Evolutionary conservation across 2,113 vertebrate genomes (phyloP), one percentile per base, ranked within the genome.

Genomic region (Chaetodon auriga): DNA sequence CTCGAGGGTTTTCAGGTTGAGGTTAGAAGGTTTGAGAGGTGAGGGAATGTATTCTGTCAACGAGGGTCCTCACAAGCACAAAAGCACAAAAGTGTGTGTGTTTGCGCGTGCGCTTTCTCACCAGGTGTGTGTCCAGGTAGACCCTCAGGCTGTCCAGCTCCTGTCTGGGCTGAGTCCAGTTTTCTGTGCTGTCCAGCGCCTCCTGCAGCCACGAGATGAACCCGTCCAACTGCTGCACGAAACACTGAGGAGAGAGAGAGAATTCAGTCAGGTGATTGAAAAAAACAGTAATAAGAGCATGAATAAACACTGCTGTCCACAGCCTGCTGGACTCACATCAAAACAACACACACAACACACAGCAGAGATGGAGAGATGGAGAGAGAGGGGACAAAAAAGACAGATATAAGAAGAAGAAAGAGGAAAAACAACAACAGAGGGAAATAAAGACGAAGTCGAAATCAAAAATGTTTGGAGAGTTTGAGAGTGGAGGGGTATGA

Each of bases 71-170:
- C 13, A 14, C 6, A 1, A 48, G n/a, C 41, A 38, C 43, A 41
- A 19, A 8, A 10, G n/a, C 30, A 64, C 18, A 38, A 69, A 51
- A 10, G 15, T 43, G 92, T 97, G 96, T 63, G 96, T 97, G 92
- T 97, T 96, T 97, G 92, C 97, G 45, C 45, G 78, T 54, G 80
- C 49, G 78, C 38, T 46, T 18, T 77, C 98, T 95, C 95, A 99
- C 98, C 96, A 99, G 95, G 94, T 99, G 98, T 70, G 97, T 99
- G 95, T 99, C 97, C 94, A 99, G 96, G 96, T 99, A 99, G 43
- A 94, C 94, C 92, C 95, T 96, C 87, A 99, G 97, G 95, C 96
- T 93, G 86, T 97, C 95, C 68, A 96, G 95, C 83, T 99, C 97
- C 13, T 96, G 95, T 89, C 95, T 96, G 70, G 98, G 98, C 63